A percentile compares a stretch with the other conserved stretches of the same genome.
phyloP scores from a whole-genome alignment of 2,797 vertebrate genomes.

The Urocyon cinereoargenteus region DNA sequence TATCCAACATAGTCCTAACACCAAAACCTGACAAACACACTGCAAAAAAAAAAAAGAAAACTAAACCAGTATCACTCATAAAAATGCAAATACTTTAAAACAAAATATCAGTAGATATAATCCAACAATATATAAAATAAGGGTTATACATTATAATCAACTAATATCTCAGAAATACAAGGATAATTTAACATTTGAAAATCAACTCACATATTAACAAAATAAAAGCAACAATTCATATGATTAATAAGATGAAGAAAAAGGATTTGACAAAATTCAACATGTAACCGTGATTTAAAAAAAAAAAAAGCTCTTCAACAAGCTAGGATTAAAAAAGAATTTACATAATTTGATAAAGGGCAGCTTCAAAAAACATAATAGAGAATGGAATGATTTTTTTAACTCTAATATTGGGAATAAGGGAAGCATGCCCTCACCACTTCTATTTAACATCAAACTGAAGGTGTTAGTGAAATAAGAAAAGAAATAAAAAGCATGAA shows the following conservation, averaged over 20 bases:
- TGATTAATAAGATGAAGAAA: constrained; percentile 9
- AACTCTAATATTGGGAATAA: not conserved
- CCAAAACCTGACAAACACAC: not conserved
- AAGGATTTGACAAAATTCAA: constrained; percentile 43
- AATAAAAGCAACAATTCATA: constrained; percentile 3
- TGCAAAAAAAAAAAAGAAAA: not conserved
- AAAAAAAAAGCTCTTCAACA: not conserved
- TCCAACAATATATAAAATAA: not conserved
- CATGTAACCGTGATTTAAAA: not conserved
- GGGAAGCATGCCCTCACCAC: not conserved
- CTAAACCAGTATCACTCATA: not conserved
- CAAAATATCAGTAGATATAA: not conserved
- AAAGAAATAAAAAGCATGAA: constrained; percentile 2
- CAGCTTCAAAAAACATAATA: not conserved
- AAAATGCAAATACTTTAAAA: constrained; percentile 29
- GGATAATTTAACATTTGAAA: constrained; percentile 26
- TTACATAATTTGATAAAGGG: not conserved
- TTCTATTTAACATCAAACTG: not conserved
- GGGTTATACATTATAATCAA: not conserved
- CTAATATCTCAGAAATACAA: constrained; percentile 31
- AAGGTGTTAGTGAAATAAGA: constrained; percentile 31
- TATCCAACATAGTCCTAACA: not conserved
- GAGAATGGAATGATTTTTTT: not conserved
- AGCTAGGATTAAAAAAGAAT: constrained; percentile 17
- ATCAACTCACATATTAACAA: not conserved